Conservation (phyloP, 2,113 vertebrate genomes). For the Tetraodon nigroviridis region DNA sequence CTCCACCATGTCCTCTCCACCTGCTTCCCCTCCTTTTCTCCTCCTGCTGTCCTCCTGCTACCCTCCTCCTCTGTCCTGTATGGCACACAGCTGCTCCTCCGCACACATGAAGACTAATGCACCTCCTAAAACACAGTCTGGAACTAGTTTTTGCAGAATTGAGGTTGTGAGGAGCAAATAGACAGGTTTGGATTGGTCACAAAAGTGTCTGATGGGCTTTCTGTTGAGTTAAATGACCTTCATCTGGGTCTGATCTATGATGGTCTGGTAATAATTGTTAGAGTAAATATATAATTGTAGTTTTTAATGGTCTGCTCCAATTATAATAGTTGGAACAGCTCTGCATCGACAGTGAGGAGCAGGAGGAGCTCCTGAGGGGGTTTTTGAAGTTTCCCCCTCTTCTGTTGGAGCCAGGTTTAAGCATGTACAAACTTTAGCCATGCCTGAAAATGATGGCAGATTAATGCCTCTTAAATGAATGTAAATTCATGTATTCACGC, state of each 20-base stretch:
- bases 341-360: constrained; percentile 16
- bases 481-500: not conserved
- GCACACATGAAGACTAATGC: not conserved
- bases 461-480: too few species aligned
- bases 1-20: constrained; percentile 53
- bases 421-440: not conserved
- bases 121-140: not conserved
- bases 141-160: too few species aligned
- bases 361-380: constrained; percentile 12
- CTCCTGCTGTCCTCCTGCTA: constrained; percentile 30
- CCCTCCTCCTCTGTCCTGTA: constrained; percentile 47
- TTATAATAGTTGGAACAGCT: constrained; percentile 10
- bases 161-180: too few species aligned
- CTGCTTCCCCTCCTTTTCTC: constrained; percentile 56
- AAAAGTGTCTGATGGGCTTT: too few species aligned
- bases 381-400: constrained; percentile 6
- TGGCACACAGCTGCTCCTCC: constrained; percentile 59
- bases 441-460: too few species aligned
- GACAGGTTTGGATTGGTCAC: too few species aligned
- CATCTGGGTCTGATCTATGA: too few species aligned
- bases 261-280: too few species aligned
- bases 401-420: not conserved
- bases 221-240: too few species aligned
- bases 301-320: too few species aligned
- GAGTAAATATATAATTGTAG: too few species aligned